These are phyloP conservation scores for Muscicapa comitata DNA, from an alignment of 2,797 vertebrate genomes.

Conservation along the genomic window DNA sequence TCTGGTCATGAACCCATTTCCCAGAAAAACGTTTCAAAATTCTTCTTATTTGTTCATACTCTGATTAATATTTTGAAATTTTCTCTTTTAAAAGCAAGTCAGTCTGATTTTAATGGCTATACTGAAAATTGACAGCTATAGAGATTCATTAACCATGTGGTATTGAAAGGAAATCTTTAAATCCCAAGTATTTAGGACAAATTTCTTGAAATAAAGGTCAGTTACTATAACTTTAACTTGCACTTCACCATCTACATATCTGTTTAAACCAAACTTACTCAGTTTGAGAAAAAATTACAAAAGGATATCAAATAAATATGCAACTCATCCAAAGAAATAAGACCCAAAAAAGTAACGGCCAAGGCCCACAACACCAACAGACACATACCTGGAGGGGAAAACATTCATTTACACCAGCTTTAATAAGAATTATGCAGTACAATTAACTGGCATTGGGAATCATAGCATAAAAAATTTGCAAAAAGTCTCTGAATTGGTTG, in stretches of 20 bases:
- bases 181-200: background rate
- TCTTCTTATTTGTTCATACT: background rate
- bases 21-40: background rate
- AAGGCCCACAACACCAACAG: background rate
- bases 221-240: background rate
- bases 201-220: background rate
- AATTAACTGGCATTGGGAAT: background rate
- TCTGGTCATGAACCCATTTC: background rate
- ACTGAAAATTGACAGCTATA: background rate
- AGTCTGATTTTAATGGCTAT: background rate
- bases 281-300: background rate
- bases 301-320: background rate
- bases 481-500: background rate
- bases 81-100: background rate
- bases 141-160: background rate
- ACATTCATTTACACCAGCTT: background rate
- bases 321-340: background rate
- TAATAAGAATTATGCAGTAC: background rate
- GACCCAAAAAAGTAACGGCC: background rate
- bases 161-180: background rate
- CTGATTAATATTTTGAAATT: background rate
- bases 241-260: background rate
- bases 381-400: background rate
- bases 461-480: background rate
- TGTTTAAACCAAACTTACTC: background rate